These are phyloP conservation scores for Steatornis caripensis DNA, from an alignment of 2,113 vertebrate species.

Conservation along the genomic window DNA sequence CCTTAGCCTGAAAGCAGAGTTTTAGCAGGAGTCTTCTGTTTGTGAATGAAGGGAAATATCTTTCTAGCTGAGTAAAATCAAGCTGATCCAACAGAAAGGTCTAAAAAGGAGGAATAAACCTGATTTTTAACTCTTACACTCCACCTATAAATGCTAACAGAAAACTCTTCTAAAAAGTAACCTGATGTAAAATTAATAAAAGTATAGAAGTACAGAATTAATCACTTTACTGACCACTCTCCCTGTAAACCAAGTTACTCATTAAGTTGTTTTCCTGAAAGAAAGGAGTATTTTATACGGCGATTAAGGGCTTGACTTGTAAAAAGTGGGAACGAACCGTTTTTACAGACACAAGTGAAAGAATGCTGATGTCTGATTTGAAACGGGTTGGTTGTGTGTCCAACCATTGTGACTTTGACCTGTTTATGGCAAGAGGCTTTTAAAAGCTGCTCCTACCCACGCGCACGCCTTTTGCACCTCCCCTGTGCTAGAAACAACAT, in stretches of 20 bases:
- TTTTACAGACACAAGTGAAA: not conserved
- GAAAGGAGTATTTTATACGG: not conserved
- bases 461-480: accelerated
- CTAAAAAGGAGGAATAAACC: not conserved
- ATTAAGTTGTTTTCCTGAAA: not conserved
- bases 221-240: not conserved
- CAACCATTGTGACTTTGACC: accelerated
- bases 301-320: not conserved
- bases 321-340: accelerated
- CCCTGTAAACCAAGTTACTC: not conserved
- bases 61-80: not conserved
- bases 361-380: accelerated
- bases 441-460: not conserved
- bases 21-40: not conserved
- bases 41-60: not conserved
- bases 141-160: not conserved
- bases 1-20: not conserved
- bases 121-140: not conserved
- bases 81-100: not conserved
- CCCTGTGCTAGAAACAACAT: accelerated
- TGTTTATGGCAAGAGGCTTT: not conserved
- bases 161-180: too few species aligned
- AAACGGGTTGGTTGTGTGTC: accelerated
- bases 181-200: not conserved
- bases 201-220: not conserved